Evolutionary conservation across 2,113 vertebrate species (phyloP).

Genomic region (Gambusia holbrooki): DNA sequence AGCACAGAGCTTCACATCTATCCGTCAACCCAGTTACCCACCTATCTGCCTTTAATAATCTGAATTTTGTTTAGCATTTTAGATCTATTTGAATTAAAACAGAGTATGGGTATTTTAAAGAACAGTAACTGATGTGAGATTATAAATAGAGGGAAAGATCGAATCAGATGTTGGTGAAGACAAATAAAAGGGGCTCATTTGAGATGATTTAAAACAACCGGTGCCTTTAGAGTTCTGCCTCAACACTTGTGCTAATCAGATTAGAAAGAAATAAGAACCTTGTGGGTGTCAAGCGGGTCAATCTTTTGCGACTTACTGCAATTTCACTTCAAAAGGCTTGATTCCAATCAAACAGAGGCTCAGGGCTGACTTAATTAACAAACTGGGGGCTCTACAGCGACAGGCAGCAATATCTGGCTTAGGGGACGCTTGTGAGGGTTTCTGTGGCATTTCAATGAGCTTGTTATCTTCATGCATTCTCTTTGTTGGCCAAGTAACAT

Average conservation of each 20-base stretch:
- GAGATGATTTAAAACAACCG: not conserved
- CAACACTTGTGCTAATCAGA: slow-evolving; percentile 34
- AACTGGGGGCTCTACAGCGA: slow-evolving; percentile 45
- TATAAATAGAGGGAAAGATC: not conserved
- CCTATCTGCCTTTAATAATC: not conserved
- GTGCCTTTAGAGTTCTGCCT: slow-evolving; percentile 23
- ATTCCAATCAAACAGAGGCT: slow-evolving; percentile 60
- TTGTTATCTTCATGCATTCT: slow-evolving; percentile 62
- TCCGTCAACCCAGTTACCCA: not conserved
- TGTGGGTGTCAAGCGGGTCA: slow-evolving; percentile 26
- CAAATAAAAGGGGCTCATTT: not conserved
- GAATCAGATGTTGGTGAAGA: not conserved
- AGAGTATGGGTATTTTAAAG: not conserved
- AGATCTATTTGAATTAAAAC: not conserved
- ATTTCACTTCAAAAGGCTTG: slow-evolving; percentile 43
- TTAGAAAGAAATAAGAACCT: slow-evolving; percentile 35
- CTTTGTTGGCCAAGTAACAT: slow-evolving; percentile 64
- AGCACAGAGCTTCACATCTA: slow-evolving; percentile 6
- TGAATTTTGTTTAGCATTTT: not conserved
- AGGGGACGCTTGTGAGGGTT: not conserved
- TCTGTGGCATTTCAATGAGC: slow-evolving; percentile 43
- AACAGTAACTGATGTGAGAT: not conserved
- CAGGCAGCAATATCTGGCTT: slow-evolving; percentile 59
- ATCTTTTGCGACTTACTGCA: slow-evolving; percentile 36
- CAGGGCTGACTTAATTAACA: slow-evolving; percentile 71